These are phyloP conservation scores for Rotaria socialis DNA, from an alignment of 2,888 invertebrate genomes.

Conservation along the genomic window DNA sequence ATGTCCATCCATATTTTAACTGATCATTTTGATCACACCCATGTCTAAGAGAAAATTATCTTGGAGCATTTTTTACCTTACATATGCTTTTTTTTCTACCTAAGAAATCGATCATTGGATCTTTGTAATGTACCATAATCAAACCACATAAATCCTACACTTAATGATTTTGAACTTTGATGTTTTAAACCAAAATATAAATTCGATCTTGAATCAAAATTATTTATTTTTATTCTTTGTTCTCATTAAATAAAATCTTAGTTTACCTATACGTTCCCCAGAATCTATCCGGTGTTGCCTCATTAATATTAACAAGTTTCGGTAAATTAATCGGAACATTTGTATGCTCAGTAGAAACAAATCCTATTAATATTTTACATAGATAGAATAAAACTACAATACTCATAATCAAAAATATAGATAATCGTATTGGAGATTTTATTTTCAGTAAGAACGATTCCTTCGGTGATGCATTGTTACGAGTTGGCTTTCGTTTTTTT, in stretches of 20 bases:
- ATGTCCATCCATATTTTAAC: slow-evolving; percentile 75
- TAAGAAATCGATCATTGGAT: slow-evolving; percentile 62
- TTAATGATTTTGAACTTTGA: slow-evolving; percentile 77
- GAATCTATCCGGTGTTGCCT: slow-evolving; percentile 68
- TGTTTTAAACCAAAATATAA: slow-evolving; percentile 69
- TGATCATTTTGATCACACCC: slow-evolving; percentile 75
- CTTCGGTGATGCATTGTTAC: not conserved
- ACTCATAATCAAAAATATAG: not conserved
- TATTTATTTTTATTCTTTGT: not conserved
- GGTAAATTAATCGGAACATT: slow-evolving; percentile 25
- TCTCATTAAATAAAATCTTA: not conserved
- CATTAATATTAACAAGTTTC: slow-evolving; percentile 65
- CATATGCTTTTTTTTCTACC: slow-evolving; percentile 40
- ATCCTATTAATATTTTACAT: not conserved
- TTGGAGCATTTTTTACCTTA: not conserved
- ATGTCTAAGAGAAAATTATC: slow-evolving; percentile 64
- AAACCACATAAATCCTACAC: slow-evolving; percentile 95
- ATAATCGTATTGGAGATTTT: not conserved
- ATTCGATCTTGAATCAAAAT: slow-evolving; percentile 50
- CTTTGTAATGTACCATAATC: slow-evolving; percentile 65
- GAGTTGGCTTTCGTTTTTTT: not conserved
- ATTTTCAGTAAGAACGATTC: not conserved
- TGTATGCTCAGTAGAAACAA: not conserved
- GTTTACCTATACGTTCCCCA: slow-evolving; percentile 78
- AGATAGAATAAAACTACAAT: not conserved